phyloP scores from a whole-genome alignment of 2,113 vertebrate genomes.

The Brachyhypopomus gauderio region DNA sequence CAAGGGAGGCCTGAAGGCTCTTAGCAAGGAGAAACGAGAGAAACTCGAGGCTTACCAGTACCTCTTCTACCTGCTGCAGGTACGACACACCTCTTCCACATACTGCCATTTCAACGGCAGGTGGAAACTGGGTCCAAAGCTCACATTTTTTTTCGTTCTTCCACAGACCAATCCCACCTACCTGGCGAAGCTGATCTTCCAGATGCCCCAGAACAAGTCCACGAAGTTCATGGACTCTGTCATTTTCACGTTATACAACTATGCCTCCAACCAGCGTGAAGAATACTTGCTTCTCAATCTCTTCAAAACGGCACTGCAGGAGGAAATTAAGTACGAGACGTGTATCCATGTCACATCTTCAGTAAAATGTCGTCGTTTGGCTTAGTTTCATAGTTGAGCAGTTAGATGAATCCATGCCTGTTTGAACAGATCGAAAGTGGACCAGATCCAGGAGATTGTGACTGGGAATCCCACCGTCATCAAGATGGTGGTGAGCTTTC shows the following conservation, averaged over 20 bases:
- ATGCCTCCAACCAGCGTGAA: conserved; percentile 95
- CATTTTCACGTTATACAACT: conserved; percentile 97
- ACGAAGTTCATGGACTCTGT: conserved; percentile 99
- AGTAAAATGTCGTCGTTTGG: not conserved
- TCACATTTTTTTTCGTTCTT: not conserved
- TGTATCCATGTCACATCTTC: not conserved
- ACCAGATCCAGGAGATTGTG: conserved; percentile 96
- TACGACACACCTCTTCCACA: conserved; percentile 50
- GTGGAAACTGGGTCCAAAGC: not conserved
- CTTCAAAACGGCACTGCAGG: conserved; percentile 94
- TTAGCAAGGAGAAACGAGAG: conserved; percentile 96
- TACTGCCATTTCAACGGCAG: not conserved
- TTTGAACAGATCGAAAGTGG: conserved; percentile 88
- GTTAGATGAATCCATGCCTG: not conserved
- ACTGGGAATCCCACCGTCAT: conserved; percentile 97
- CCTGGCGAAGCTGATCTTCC: conserved; percentile 97
- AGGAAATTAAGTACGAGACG: conserved; percentile 90
- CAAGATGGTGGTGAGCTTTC: conserved; percentile 99
- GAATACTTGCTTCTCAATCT: conserved; percentile 94
- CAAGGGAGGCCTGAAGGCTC: conserved; percentile 91
- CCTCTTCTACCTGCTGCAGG: conserved; percentile 94
- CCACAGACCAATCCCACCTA: conserved; percentile 95
- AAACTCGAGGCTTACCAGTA: conserved; percentile 96
- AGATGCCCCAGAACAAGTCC: conserved; percentile 99
- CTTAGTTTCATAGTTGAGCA: not conserved